Evolutionary conservation across 2,888 invertebrate species (phyloP).

Genomic region (Xanthorhoe designata): DNA sequence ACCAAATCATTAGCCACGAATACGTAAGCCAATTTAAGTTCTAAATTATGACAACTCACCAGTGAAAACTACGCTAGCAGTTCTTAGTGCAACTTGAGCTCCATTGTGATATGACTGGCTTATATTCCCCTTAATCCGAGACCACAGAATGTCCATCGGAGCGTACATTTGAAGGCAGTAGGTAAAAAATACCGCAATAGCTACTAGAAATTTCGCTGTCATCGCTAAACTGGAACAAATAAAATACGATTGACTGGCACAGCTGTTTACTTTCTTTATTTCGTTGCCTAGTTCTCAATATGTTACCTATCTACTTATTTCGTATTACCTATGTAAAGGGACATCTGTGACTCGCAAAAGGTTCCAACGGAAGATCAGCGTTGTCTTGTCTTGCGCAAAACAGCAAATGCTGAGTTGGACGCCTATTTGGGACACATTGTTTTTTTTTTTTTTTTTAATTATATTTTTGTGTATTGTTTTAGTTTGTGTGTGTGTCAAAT

Average conservation of each 20-base stretch:
- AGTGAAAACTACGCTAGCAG: slow-evolving; percentile 76
- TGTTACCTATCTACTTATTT: no score
- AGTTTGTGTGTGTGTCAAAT: no score
- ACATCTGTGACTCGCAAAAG: no score
- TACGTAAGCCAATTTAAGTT: neutral
- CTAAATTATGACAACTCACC: slow-evolving; percentile 54
- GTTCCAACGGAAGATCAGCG: no score
- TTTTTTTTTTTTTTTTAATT: no score
- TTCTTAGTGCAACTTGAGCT: slow-evolving; percentile 79
- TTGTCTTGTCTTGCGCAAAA: no score
- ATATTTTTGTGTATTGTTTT: no score
- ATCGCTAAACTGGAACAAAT: slow-evolving; percentile 87
- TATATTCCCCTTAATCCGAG: slow-evolving; percentile 81
- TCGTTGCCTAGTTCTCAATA: no score
- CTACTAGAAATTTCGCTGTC: slow-evolving; percentile 92
- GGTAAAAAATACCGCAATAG: slow-evolving; percentile 95
- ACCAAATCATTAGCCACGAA: no score
- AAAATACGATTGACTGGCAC: neutral
- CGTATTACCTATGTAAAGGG: no score
- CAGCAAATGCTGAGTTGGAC: no score
- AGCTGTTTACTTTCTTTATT: neutral
- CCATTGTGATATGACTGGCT: slow-evolving; percentile 74
- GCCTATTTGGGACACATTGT: no score
- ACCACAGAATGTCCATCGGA: slow-evolving; percentile 96
- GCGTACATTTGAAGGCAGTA: slow-evolving; percentile 98